A percentile compares a stretch with the other conserved stretches of the same genome.
phyloP scores from a whole-genome alignment of 2,113 vertebrate species.

The Osmerus eperlanus region DNA sequence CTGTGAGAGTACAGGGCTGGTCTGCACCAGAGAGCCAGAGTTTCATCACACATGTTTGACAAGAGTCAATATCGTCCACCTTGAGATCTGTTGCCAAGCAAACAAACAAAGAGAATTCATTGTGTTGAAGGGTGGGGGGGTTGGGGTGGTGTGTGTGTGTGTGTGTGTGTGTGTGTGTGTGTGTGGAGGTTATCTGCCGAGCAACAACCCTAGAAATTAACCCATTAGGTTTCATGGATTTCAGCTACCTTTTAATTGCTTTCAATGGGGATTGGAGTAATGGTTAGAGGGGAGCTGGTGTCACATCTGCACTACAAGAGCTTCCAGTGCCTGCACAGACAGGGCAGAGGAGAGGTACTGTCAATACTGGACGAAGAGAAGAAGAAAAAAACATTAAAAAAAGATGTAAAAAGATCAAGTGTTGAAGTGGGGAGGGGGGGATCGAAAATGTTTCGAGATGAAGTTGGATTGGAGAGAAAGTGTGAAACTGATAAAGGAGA shows the following conservation, averaged over 20 bases:
- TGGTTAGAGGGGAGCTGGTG: slow-evolving; percentile 50
- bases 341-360: slow-evolving; percentile 35
- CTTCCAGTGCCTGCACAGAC: slow-evolving; percentile 9
- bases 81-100: slow-evolving; percentile 50
- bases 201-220: slow-evolving; percentile 61
- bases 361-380: slow-evolving; percentile 27
- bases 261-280: slow-evolving; percentile 58
- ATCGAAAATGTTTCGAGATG: slow-evolving; percentile 17
- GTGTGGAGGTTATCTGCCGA: slow-evolving; percentile 8
- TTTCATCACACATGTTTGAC: slow-evolving; percentile 49
- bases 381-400: slow-evolving; percentile 26
- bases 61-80: slow-evolving; percentile 51
- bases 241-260: slow-evolving; percentile 65
- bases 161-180: no score
- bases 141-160: no score
- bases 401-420: slow-evolving; percentile 18
- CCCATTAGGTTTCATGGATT: slow-evolving; percentile 54
- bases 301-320: slow-evolving; percentile 49
- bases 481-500: slow-evolving; percentile 3
- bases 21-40: slow-evolving; percentile 22
- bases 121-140: slow-evolving; percentile 4
- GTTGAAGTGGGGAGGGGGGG: slow-evolving; percentile 19
- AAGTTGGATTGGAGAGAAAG: not conserved
- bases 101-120: slow-evolving; percentile 60
- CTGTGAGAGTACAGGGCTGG: no score